Conservation (phyloP, 2,113 vertebrate species). For the Beaufortia kweichowensis region DNA sequence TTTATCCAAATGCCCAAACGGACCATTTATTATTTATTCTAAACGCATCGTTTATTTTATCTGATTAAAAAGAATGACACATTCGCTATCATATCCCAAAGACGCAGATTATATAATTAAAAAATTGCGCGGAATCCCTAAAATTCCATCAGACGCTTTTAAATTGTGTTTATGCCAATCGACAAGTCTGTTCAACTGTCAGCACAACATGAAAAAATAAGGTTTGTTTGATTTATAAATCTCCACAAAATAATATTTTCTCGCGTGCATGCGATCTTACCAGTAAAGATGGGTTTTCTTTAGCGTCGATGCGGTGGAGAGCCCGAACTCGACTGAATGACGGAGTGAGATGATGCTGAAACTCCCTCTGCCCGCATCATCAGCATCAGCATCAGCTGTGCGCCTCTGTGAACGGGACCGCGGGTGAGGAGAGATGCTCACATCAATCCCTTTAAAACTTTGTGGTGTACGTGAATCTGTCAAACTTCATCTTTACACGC, state of each 20-base stretch:
- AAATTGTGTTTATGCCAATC: background rate
- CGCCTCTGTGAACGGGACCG: background rate
- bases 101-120: background rate
- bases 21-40: too few relatives aligned
- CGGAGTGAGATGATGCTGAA: background rate
- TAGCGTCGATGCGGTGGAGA: background rate
- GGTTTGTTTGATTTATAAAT: background rate
- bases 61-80: too few relatives aligned
- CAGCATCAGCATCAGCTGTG: conserved; percentile 8
- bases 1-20: background rate
- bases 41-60: too few relatives aligned
- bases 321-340: conserved; percentile 24
- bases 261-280: background rate
- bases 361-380: background rate
- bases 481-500: background rate
- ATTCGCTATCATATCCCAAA: background rate
- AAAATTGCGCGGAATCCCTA: conserved; percentile 1
- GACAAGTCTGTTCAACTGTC: background rate
- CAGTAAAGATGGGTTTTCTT: conserved; percentile 1
- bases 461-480: background rate
- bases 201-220: background rate
- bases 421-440: background rate
- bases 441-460: background rate
- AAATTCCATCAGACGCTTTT: conserved; percentile 17
- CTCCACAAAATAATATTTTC: background rate